Evolutionary conservation across 1,140 invertebrate species (phyloP), one percentile per base, ranked within the genome.

Genomic region (Cydia pomonella): DNA sequence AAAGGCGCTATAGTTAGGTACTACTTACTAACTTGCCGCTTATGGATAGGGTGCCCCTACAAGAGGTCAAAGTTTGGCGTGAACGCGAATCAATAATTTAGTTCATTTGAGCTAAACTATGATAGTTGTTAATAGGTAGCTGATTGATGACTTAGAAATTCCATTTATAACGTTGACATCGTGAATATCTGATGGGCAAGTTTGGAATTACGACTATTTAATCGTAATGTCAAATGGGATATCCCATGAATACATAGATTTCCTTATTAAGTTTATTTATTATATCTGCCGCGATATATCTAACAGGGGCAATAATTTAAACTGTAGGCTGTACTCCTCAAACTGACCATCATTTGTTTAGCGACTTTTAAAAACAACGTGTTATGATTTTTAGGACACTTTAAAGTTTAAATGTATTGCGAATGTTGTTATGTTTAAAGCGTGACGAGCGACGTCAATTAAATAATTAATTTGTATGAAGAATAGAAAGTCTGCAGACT

Each of bases 71-170:
- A 59, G 53, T 59, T 59, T 59, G 53, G 53, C 53, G 53, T 59
- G 18, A 59, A 53, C 1, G n/a, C 0, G 50, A 53, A 53, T 66
- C 25, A 66, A 66, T 66, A 69, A 69, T 33, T 33, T 29, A 66
- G 63, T 29, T 64, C 6, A 6, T 13, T 64, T 27, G 29, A 69
- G 13, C 29, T 18, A 2, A 23, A 69, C 29, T 38, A 16, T 16
- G 23, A 29, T 66, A 66, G 3, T 66, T 53, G 23, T 59, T 23
- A 23, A 0, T 59, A 3, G n/a, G 1, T 27, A 27, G 63, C 63
- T 66, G 63, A 66, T 66, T 66, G 63, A 66, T 66, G 13, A n/a
- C 25, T 66, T 66, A 33, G 13, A 66, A 33, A 66, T 66, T 66
- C 63, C 25, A 66, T 66, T 66, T n/a, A 66, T 66, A 29, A 33